Percentiles rank a stretch among this genome's conserved stretches.
Conservation (phyloP, 2,113 vertebrate species). For the Regulus satrapa region DNA sequence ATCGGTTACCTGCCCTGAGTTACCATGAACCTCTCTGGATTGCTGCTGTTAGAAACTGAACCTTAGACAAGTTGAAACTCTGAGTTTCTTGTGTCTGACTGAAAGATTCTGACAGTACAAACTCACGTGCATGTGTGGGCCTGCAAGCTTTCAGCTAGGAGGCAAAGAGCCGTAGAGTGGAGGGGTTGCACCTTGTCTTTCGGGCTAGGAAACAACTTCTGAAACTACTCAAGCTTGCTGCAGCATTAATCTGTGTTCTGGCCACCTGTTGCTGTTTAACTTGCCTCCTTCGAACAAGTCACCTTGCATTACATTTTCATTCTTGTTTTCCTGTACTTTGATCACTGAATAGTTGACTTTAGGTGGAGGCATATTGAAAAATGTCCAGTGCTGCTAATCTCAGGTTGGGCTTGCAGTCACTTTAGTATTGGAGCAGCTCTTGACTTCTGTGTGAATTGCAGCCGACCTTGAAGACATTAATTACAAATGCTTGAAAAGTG, state of each 20-base stretch:
- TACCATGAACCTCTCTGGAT: neutral
- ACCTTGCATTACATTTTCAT: neutral
- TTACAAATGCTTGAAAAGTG: neutral
- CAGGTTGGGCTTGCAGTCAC: neutral
- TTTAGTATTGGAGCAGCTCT: neutral
- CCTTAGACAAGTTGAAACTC: neutral
- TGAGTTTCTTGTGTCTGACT: neutral
- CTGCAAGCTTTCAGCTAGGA: neutral
- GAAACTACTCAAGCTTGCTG: neutral
- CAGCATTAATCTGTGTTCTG: neutral
- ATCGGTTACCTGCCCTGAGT: neutral
- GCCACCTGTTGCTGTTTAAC: neutral
- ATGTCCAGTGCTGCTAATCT: neutral
- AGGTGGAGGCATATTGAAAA: neutral
- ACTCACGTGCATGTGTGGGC: accelerated
- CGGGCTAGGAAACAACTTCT: neutral
- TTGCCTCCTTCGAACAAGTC: neutral
- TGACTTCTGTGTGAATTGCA: neutral
- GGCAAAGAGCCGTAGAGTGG: accelerated
- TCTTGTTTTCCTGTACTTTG: neutral
- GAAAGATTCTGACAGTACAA: neutral
- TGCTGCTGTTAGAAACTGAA: neutral
- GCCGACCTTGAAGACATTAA: neutral
- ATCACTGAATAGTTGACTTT: neutral
- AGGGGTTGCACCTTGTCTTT: neutral